A percentile compares a stretch with the other conserved stretches of the same genome.
These are phyloP conservation scores for Drosophila imparisetae DNA, from an alignment of 2,888 invertebrate genomes.

Conservation along the genomic window DNA sequence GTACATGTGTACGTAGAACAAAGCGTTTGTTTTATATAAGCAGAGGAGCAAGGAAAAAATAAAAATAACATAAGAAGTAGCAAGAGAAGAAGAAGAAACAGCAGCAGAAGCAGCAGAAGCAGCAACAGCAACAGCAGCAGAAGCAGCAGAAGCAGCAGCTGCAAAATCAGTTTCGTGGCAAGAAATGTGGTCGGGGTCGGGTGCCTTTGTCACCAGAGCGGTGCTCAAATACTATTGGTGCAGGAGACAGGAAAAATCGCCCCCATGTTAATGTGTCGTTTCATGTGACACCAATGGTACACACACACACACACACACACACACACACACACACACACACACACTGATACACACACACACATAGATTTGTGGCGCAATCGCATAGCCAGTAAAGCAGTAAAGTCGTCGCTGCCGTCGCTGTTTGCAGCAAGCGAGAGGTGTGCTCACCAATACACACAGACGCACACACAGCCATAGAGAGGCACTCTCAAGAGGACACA, in stretches of 20 bases:
- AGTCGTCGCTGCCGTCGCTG: conserved; percentile 41
- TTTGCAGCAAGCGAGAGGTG: conserved; percentile 46
- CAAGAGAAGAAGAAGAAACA: background rate
- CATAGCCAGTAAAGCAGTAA: conserved; percentile 54
- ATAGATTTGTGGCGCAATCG: conserved; percentile 57
- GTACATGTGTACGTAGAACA: conserved; percentile 14
- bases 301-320: conserved; percentile 35
- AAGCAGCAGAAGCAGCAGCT: conserved; percentile 5
- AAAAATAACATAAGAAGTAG: conserved; percentile 2
- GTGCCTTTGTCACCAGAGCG: conserved; percentile 75
- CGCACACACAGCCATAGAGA: conserved; percentile 18
- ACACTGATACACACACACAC: conserved; percentile 21
- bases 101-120: background rate
- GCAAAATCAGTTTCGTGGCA: conserved; percentile 22
- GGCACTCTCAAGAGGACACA: conserved; percentile 28
- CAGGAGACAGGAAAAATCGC: conserved; percentile 77
- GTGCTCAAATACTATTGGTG: conserved; percentile 80
- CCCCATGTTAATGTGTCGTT: conserved; percentile 80
- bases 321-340: conserved; percentile 32
- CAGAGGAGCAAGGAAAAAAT: conserved; percentile 9
- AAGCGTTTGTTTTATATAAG: conserved; percentile 34
- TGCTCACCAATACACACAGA: conserved; percentile 41
- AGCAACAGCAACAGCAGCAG: background rate
- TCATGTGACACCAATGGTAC: conserved; percentile 68
- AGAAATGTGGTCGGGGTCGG: conserved; percentile 36